Percentiles rank a stretch among this genome's conserved stretches.
phyloP scores from a whole-genome alignment of 2,113 vertebrate genomes.

The Prionailurus viverrinus region DNA sequence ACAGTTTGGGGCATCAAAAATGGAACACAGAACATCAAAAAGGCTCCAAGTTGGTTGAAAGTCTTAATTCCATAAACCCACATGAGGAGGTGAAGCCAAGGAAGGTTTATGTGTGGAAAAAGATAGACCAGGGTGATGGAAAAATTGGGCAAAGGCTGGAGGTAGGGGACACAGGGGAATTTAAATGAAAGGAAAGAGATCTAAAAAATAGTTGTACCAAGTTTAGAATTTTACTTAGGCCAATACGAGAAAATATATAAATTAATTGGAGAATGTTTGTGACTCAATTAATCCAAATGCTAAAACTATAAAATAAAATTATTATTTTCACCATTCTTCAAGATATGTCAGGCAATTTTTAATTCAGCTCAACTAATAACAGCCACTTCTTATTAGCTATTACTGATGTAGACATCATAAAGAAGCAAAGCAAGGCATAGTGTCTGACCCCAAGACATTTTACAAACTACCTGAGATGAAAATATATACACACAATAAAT shows the following conservation, averaged over 20 bases:
- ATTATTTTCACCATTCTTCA: neutral
- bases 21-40: neutral
- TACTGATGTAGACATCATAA: neutral
- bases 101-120: neutral
- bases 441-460: neutral
- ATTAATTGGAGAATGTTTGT: neutral
- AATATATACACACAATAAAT: neutral
- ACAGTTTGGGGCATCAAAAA: neutral
- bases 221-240: neutral
- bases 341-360: neutral
- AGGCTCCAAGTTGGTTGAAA: neutral
- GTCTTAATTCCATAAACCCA: neutral
- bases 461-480: slow-evolving; percentile 20
- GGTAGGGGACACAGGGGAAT: neutral
- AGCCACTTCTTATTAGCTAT: neutral
- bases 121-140: neutral
- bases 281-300: neutral
- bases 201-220: neutral
- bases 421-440: slow-evolving; percentile 2
- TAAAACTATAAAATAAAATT: neutral
- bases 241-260: neutral
- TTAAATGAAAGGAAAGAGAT: neutral
- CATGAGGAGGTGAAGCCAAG: neutral
- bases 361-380: neutral
- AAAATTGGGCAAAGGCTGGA: neutral